Percentiles rank a stretch among this genome's conserved stretches.
Evolutionary conservation across 2,888 invertebrate species (phyloP).

Genomic region (Clanis bilineata): DNA sequence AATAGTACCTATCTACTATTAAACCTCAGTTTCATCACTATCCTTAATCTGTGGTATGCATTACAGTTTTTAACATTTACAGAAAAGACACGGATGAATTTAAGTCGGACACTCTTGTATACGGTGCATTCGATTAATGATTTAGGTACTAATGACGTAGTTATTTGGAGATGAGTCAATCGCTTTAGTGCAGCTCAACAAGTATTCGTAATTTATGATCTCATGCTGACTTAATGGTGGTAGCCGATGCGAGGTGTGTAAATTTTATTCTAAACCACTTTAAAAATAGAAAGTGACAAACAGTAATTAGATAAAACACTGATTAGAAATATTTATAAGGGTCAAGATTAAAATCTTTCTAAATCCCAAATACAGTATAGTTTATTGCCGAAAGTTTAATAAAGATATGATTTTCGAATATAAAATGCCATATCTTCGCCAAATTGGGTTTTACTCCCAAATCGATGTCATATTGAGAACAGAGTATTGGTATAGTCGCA

Average conservation of each 20-base stretch:
- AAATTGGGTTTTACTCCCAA: neutral
- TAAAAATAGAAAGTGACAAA: neutral
- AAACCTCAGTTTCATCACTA: neutral
- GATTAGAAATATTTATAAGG: neutral
- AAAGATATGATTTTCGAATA: neutral
- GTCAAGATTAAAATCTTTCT: no score
- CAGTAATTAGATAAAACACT: neutral
- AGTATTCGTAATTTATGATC: slow-evolving; percentile 1
- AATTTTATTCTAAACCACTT: no score
- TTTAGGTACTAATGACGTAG: neutral
- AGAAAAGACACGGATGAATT: neutral
- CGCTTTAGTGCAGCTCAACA: neutral
- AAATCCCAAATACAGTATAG: no score
- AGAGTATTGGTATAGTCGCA: neutral
- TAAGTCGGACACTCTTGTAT: neutral
- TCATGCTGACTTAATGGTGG: neutral
- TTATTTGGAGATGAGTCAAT: slow-evolving; percentile 4
- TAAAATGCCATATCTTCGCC: neutral
- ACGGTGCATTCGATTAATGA: neutral
- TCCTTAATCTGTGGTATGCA: neutral
- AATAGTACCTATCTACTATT: no score
- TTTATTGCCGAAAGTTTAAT: neutral
- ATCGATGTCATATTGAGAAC: neutral
- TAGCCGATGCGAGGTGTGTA: neutral
- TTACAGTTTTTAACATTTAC: neutral